A percentile compares a stretch with the other conserved stretches of the same genome.
phyloP scores from a whole-genome alignment of 2,888 invertebrate species.

The Ormyrus rosae region DNA sequence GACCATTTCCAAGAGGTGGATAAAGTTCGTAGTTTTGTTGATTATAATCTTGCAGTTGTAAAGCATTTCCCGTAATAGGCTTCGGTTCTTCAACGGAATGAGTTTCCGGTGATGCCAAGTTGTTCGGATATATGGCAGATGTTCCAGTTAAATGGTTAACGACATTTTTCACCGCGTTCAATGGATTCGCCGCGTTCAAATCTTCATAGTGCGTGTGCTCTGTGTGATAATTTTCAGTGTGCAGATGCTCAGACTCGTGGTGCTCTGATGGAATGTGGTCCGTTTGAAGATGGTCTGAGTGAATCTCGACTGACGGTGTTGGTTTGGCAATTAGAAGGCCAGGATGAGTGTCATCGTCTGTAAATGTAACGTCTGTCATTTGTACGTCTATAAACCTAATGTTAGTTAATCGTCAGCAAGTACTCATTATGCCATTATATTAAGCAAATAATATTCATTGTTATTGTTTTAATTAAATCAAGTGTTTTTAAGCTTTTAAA shows the following conservation, averaged over 20 bases:
- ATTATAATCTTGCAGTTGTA: conserved; percentile 47
- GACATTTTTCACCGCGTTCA: neutral
- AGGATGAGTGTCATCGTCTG: conserved; percentile 68
- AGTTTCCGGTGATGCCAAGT: conserved; percentile 2
- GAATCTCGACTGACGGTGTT: conserved; percentile 57
- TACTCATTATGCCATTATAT: too few species aligned
- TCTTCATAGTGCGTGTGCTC: conserved; percentile 10
- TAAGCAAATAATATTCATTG: too few species aligned
- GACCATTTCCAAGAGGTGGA: conserved; percentile 46
- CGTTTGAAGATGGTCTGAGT: conserved; percentile 35
- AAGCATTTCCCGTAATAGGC: conserved; percentile 11
- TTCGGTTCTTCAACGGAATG: neutral
- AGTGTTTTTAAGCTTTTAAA: too few species aligned
- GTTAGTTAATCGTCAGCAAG: conserved; percentile 30
- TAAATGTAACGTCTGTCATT: conserved; percentile 73
- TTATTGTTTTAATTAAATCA: too few species aligned
- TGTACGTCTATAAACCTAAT: conserved; percentile 2
- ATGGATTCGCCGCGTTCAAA: conserved; percentile 15
- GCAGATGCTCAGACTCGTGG: conserved; percentile 16
- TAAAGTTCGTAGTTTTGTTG: conserved; percentile 46
- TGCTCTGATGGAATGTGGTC: conserved; percentile 13
- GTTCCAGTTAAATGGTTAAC: conserved; percentile 12
- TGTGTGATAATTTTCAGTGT: conserved; percentile 37
- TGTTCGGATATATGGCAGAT: neutral
- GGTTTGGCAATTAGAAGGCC: conserved; percentile 74